These are phyloP conservation scores for Lepidochrysops patricia DNA, from an alignment of 2,888 invertebrate species.

Conservation along the genomic window DNA sequence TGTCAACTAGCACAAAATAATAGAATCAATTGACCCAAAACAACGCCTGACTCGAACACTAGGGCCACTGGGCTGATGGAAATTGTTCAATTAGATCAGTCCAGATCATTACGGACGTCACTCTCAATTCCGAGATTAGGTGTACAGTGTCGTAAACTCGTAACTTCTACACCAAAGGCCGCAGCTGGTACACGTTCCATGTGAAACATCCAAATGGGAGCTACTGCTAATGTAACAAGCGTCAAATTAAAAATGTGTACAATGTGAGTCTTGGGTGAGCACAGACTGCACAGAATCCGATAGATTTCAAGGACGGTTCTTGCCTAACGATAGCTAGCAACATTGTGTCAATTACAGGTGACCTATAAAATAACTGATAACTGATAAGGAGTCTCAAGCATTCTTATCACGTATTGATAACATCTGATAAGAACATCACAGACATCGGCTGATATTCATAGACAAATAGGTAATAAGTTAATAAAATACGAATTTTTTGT, in stretches of 20 bases:
- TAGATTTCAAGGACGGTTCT: background rate
- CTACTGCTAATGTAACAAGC: background rate
- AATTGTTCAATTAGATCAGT: conserved; percentile 69
- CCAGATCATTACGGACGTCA: conserved; percentile 67
- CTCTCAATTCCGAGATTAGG: conserved; percentile 45
- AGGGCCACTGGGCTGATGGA: conserved; percentile 65
- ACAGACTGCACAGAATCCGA: background rate
- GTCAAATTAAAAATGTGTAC: too few relatives aligned
- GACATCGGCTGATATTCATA: background rate
- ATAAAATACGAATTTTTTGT: too few relatives aligned
- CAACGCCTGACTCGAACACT: conserved; percentile 24
- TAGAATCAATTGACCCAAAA: conserved; percentile 12
- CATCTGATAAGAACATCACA: background rate
- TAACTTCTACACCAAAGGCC: too few relatives aligned
- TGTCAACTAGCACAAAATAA: background rate
- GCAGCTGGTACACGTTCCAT: background rate
- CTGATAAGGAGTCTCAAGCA: background rate
- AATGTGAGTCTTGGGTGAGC: too few relatives aligned
- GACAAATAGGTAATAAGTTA: too few relatives aligned
- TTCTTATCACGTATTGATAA: background rate
- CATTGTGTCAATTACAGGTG: background rate
- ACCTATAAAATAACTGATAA: background rate
- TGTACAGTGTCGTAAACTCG: background rate
- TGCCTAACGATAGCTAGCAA: background rate
- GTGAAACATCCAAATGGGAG: background rate